Conservation (phyloP, 2,797 vertebrate genomes). For the Psittacula echo region DNA sequence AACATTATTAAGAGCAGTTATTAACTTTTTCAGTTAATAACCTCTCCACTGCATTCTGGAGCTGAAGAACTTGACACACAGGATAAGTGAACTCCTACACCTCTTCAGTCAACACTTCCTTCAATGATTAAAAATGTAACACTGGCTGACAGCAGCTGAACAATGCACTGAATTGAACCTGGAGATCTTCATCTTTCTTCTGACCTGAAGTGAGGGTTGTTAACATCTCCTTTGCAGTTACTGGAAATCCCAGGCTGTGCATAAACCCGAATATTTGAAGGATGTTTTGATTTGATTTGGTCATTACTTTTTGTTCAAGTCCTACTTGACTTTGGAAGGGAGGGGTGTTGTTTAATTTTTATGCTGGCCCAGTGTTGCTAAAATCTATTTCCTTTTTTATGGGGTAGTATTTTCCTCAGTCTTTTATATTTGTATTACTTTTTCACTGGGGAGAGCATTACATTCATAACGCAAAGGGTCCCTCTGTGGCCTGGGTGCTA, state of each 20-base stretch:
- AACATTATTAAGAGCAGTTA: neutral
- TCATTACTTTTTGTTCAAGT: neutral
- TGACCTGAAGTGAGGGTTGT: neutral
- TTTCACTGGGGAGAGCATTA: neutral
- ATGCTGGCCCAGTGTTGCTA: neutral
- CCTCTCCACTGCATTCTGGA: neutral
- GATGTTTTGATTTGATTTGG: neutral
- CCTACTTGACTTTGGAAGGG: neutral
- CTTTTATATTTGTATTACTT: neutral
- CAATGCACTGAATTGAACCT: neutral
- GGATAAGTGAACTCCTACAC: neutral
- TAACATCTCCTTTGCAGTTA: neutral
- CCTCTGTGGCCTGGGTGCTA: neutral
- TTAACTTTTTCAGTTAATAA: neutral
- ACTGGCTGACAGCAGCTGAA: neutral
- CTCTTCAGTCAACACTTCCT: neutral
- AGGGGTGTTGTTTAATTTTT: neutral
- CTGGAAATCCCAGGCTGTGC: neutral
- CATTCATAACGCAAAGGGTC: neutral
- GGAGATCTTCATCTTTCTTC: neutral
- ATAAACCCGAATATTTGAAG: neutral
- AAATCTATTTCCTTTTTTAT: neutral
- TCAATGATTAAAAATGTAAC: slow-evolving; percentile 24
- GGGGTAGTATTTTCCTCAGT: neutral
- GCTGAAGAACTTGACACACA: neutral